These are phyloP conservation scores for Sarcophaga caerulescens DNA, from an alignment of 2,888 invertebrate genomes.

Conservation along the genomic window DNA sequence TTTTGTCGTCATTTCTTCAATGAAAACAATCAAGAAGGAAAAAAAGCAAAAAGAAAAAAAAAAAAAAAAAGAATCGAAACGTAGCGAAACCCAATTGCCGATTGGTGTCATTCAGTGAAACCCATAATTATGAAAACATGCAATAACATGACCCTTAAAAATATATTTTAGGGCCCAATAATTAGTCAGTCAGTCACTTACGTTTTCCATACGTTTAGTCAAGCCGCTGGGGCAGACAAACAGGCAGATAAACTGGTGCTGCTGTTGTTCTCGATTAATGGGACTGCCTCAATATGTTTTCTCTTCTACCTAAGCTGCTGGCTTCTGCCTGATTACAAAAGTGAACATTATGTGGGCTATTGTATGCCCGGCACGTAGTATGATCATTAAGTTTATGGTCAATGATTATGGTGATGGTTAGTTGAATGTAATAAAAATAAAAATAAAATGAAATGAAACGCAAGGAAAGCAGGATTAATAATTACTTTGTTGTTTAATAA, in stretches of 20 bases:
- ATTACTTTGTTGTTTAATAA: neutral
- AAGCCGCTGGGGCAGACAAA: neutral
- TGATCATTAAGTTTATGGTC: conserved; percentile 56
- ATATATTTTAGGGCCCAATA: conserved; percentile 42
- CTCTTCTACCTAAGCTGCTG: neutral
- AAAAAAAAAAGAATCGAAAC: neutral
- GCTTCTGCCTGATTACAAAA: neutral
- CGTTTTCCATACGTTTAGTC: neutral
- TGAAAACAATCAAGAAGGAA: no score
- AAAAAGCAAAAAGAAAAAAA: no score
- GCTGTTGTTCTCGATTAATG: neutral
- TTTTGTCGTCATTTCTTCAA: neutral
- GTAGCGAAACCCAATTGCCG: conserved; percentile 13
- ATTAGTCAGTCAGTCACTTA: conserved; percentile 28
- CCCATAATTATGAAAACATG: conserved; percentile 64
- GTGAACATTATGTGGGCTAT: neutral
- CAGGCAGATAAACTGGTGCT: neutral
- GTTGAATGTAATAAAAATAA: neutral
- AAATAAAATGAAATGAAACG: neutral
- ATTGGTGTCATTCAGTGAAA: conserved; percentile 61
- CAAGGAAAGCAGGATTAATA: neutral
- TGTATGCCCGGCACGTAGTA: conserved; percentile 47
- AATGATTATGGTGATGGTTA: conserved; percentile 41
- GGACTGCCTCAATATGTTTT: conserved; percentile 55
- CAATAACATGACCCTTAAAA: conserved; percentile 59